These are phyloP conservation scores for Albula goreensis DNA, from an alignment of 2,113 vertebrate species.

Conservation along the genomic window DNA sequence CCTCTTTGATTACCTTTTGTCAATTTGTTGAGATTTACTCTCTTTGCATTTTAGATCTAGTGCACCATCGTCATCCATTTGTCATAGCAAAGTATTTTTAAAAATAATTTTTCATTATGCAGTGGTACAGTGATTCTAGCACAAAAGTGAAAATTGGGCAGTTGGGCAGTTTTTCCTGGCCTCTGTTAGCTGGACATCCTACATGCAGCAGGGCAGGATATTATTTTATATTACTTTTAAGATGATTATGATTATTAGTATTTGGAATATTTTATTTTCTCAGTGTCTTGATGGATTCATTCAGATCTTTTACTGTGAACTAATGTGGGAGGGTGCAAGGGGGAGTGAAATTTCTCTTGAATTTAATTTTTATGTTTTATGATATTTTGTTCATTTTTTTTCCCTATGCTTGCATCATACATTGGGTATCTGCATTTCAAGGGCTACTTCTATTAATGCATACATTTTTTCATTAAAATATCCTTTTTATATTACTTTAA, in stretches of 20 bases:
- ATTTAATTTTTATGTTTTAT: constrained; percentile 15
- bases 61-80: constrained; percentile 1
- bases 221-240: constrained; percentile 5
- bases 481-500: constrained; percentile 37
- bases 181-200: not conserved
- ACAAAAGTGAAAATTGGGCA: not conserved
- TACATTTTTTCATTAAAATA: constrained; percentile 42
- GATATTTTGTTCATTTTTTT: constrained; percentile 7
- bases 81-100: not conserved
- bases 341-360: not conserved
- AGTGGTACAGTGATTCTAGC: too few relatives aligned
- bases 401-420: constrained; percentile 40
- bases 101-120: too few relatives aligned
- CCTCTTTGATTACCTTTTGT: not conserved
- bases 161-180: not conserved
- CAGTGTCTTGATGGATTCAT: not conserved
- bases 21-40: not conserved
- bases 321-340: not conserved
- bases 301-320: not conserved
- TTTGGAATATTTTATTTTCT: too few relatives aligned
- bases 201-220: not conserved
- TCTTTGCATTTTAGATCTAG: not conserved
- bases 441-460: constrained; percentile 28
- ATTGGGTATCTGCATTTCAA: constrained; percentile 55
- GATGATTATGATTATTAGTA: too few relatives aligned